Conservation (phyloP, 2,113 vertebrate species). For the Phalacrocorax carbo region DNA sequence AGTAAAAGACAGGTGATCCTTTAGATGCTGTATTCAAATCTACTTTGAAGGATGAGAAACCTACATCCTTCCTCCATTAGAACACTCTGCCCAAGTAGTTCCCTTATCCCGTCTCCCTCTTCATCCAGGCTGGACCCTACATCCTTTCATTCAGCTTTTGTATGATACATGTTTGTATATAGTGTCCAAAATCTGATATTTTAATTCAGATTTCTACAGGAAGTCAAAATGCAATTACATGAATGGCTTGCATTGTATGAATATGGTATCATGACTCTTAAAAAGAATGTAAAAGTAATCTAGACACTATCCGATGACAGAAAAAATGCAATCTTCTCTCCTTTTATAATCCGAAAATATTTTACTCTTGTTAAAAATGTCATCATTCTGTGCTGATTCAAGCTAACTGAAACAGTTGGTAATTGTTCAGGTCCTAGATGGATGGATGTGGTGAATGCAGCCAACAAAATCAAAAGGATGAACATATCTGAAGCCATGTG, state of each 20-base stretch:
- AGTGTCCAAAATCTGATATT: neutral
- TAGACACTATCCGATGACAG: neutral
- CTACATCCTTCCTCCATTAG: neutral
- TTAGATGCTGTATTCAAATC: neutral
- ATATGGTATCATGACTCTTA: neutral
- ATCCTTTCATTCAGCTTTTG: neutral
- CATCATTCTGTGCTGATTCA: neutral
- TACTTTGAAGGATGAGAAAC: neutral
- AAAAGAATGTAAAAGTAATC: neutral
- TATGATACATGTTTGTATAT: neutral
- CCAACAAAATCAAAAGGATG: neutral
- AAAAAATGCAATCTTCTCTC: neutral
- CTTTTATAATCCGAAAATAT: neutral
- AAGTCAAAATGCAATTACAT: neutral
- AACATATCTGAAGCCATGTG: neutral
- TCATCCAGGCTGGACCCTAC: neutral
- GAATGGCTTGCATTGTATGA: neutral
- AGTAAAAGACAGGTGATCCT: neutral
- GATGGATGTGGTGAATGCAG: neutral
- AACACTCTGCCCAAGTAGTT: neutral
- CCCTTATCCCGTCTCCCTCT: neutral
- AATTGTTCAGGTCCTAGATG: neutral
- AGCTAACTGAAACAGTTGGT: neutral
- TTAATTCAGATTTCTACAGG: neutral
- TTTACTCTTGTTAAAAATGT: neutral